A percentile compares a stretch with the other conserved stretches of the same genome.
Conservation (phyloP, 2,888 invertebrate genomes). For the Corbicula japonica region DNA sequence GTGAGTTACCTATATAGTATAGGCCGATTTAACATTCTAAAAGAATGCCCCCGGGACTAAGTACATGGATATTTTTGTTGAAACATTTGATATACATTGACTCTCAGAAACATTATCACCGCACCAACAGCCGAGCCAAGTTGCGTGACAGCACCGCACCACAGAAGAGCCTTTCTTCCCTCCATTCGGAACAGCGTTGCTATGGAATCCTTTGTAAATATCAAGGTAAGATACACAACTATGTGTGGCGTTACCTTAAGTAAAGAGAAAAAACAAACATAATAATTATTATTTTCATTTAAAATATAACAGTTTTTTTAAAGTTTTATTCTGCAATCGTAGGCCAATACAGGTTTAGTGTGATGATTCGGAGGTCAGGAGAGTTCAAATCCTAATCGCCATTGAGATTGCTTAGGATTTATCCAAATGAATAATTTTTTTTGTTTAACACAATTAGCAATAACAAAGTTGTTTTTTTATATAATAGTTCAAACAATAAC, state of each 20-base stretch:
- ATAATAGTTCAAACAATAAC: too few species aligned
- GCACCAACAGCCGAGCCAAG: constrained; percentile 93
- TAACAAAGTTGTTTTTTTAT: too few species aligned
- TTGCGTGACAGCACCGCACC: constrained; percentile 92
- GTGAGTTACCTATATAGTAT: too few species aligned
- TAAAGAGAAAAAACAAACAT: too few species aligned
- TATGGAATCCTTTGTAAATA: constrained; percentile 93
- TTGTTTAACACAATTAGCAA: neutral
- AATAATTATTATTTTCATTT: too few species aligned
- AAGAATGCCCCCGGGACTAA: too few species aligned
- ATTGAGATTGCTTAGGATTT: neutral
- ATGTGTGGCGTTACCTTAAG: constrained; percentile 92
- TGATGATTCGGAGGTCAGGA: neutral
- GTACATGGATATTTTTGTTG: constrained; percentile 66
- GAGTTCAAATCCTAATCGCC: neutral
- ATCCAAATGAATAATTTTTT: neutral
- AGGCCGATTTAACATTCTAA: too few species aligned
- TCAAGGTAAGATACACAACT: constrained; percentile 89
- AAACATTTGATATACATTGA: constrained; percentile 89
- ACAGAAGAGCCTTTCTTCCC: constrained; percentile 92
- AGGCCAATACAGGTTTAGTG: neutral
- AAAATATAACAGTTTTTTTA: neutral
- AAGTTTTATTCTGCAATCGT: neutral
- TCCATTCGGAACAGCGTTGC: constrained; percentile 91
- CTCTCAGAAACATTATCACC: constrained; percentile 90